Conservation (phyloP, 1,140 invertebrate species). For the Caerostris darwini region DNA sequence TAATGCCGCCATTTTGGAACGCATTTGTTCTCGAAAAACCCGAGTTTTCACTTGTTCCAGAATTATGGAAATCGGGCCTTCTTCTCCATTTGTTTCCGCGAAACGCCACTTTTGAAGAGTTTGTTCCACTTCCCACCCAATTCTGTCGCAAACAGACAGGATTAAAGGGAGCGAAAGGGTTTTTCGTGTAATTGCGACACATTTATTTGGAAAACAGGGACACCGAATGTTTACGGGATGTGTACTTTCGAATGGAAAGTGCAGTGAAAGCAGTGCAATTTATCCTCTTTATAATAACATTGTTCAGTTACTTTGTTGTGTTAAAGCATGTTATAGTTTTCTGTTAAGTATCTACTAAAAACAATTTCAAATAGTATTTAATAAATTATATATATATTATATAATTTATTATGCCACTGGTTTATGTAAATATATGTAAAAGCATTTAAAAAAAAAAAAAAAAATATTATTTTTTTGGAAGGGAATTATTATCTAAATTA, state of each 20-base stretch:
- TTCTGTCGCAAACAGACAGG: neutral
- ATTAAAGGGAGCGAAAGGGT: neutral
- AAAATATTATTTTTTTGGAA: too few species aligned
- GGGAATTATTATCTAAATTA: too few species aligned
- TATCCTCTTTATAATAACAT: neutral
- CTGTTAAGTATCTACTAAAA: too few species aligned
- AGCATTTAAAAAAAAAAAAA: too few species aligned
- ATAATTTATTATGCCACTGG: too few species aligned
- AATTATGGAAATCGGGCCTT: conserved; percentile 29
- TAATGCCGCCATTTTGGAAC: neutral
- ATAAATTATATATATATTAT: too few species aligned
- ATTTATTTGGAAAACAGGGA: neutral
- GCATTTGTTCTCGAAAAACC: neutral
- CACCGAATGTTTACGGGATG: too few species aligned
- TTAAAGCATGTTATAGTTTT: neutral
- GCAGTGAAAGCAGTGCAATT: neutral
- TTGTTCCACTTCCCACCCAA: neutral
- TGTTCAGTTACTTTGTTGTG: neutral
- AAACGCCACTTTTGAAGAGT: neutral
- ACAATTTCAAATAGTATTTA: too few species aligned
- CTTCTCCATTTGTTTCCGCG: conserved; percentile 21
- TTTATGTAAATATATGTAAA: too few species aligned
- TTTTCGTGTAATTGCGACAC: neutral
- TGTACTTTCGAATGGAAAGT: neutral
- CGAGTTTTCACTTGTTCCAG: neutral